Base-by-base conservation (phyloP, 1,140 invertebrate genomes). In the Habropoda laboriosa region DNA sequence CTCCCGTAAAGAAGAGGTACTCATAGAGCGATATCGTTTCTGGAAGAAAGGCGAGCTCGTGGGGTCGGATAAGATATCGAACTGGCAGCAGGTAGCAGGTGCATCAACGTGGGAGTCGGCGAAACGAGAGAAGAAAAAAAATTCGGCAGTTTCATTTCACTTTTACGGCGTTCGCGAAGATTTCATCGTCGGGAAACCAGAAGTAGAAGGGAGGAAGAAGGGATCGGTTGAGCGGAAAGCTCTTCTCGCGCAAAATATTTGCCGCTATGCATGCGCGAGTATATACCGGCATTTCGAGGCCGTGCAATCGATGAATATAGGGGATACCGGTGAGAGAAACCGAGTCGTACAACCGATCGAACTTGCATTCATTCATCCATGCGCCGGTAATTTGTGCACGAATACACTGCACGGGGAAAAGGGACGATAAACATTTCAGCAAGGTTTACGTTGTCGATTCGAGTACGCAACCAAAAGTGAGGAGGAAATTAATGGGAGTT, bases 141-240 rank as follows among this genome's bases (percentile, higher is more conserved):
- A 82, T 79, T 85, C 53, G 83, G 55, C 63, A 72, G 83, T 79
- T 66, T 82, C 58, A 66, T 85, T 82, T 75, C 53, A 42, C 35
- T 66, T 86, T 86, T 79, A 86, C 40, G 71, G 58, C 16, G 32
- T 49, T 74, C 45, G 66, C 66, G 55, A 85, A 85, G 72, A 85
- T 84, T 85, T 85, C 82, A 84, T 85, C 83, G 79, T 81, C 82
- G 55, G n/a, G 55, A n/a, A 70, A 67, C 53, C 40, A 35, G 18
- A 10, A 63, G 47, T 13, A 42, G n/a, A 58, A 55, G 47, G 32
- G 53, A 64, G 21, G 49, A 53, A 63, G 49, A 24, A 32, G 60
- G 60, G 58, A 74, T 64, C 83, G 51, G 45, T 75, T 67, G 64
- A 58, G 58, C 51, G 57, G 70, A 74, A 86, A 71, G 79, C 53